Evolutionary conservation across 1,140 invertebrate species (phyloP).

Genomic region (Danaus melanippus): DNA sequence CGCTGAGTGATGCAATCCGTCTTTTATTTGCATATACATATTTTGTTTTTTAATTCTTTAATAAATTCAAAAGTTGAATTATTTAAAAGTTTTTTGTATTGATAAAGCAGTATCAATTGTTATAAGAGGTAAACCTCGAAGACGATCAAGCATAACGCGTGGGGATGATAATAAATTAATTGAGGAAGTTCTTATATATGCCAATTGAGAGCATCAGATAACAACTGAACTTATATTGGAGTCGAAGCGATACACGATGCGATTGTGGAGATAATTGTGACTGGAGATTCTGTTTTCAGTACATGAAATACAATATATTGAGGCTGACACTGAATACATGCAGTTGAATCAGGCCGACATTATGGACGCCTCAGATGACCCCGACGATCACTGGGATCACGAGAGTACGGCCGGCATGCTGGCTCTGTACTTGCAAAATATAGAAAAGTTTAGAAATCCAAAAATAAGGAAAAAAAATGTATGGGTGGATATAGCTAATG

Average conservation of each 20-base stretch:
- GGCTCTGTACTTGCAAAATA: conserved; percentile 52
- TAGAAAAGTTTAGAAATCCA: conserved; percentile 58
- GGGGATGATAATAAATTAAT: conserved; percentile 2
- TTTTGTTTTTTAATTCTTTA: conserved; percentile 6
- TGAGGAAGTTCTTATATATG: conserved; percentile 19
- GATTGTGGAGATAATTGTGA: conserved; percentile 23
- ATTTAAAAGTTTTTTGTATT: too few relatives aligned
- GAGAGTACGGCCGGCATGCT: conserved; percentile 44
- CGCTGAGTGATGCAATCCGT: conserved; percentile 56
- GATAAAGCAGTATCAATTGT: too few relatives aligned
- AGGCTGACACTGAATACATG: conserved; percentile 37
- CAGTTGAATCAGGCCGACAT: conserved; percentile 43
- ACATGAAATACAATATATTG: conserved; percentile 48
- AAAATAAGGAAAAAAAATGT: conserved; percentile 65
- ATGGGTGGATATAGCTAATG: conserved; percentile 51
- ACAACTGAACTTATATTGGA: conserved; percentile 6
- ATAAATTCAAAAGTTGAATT: too few relatives aligned
- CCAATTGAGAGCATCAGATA: conserved; percentile 17
- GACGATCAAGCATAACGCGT: too few relatives aligned
- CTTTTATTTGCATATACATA: conserved; percentile 30
- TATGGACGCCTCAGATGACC: conserved; percentile 43
- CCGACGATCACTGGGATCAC: conserved; percentile 58
- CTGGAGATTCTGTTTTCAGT: conserved; percentile 48
- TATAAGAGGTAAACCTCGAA: too few relatives aligned
- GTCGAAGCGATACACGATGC: conserved; percentile 3